These are phyloP conservation scores for Cerceris ruficornis DNA, from an alignment of 2,888 invertebrate species.

Conservation along the genomic window DNA sequence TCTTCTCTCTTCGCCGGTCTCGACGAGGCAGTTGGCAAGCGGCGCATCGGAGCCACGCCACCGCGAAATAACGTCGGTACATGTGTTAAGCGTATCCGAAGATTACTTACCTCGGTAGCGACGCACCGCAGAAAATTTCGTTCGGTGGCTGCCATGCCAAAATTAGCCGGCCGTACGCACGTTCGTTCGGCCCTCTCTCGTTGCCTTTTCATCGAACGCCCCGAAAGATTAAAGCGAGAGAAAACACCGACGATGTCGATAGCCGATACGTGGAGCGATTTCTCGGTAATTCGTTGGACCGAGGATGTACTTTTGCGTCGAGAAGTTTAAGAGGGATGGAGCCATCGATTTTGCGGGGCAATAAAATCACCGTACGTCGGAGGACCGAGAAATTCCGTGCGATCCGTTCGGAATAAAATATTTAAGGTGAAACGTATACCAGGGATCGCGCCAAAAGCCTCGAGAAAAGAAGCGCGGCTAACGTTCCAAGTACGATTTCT, in stretches of 20 bases:
- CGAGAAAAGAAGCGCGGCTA: slow-evolving; percentile 3
- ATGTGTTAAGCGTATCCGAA: slow-evolving; percentile 54
- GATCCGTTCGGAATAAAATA: not conserved
- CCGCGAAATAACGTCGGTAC: slow-evolving; percentile 43
- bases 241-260: not conserved
- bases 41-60: slow-evolving; percentile 1
- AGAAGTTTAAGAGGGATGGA: not conserved
- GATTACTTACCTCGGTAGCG: slow-evolving; percentile 39
- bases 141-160: slow-evolving; percentile 23
- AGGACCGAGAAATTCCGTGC: no score
- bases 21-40: slow-evolving; percentile 58
- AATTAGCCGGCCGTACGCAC: slow-evolving; percentile 21
- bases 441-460: slow-evolving; percentile 15
- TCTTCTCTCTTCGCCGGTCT: no score
- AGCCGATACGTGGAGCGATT: not conserved
- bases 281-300: not conserved
- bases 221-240: not conserved
- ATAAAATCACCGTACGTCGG: no score
- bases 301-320: not conserved
- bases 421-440: not conserved
- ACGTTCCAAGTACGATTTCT: slow-evolving; percentile 32
- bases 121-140: slow-evolving; percentile 40
- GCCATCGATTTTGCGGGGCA: not conserved
- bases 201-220: slow-evolving; percentile 3
- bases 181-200: not conserved